A percentile compares a stretch with the other conserved stretches of the same genome.
Evolutionary conservation across 2,888 invertebrate species (phyloP).

Genomic region (Gymnoscelis rufifasciata): DNA sequence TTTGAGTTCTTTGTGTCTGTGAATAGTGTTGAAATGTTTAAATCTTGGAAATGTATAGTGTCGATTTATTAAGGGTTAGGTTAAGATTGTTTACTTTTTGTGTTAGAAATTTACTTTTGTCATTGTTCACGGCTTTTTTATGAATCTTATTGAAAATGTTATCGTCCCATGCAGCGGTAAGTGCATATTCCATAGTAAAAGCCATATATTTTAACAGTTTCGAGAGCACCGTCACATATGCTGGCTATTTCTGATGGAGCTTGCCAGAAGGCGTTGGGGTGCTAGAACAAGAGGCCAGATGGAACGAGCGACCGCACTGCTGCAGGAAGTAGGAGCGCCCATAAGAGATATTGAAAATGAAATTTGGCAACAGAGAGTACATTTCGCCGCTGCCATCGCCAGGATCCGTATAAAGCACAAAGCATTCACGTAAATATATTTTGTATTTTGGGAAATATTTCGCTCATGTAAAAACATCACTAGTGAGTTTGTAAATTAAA

Average conservation of each 20-base stretch:
- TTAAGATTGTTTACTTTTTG: too few species aligned
- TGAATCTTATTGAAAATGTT: too few species aligned
- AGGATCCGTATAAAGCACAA: slow-evolving; percentile 86
- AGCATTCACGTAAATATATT: slow-evolving; percentile 83
- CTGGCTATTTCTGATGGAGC: slow-evolving; percentile 85
- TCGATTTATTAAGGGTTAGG: too few species aligned
- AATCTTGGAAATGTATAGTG: too few species aligned
- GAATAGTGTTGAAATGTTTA: not conserved
- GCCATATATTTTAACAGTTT: slow-evolving; percentile 40
- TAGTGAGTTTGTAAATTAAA: too few species aligned
- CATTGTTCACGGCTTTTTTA: too few species aligned
- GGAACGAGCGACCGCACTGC: slow-evolving; percentile 46
- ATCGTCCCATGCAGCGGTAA: too few species aligned
- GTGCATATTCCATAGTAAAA: not conserved
- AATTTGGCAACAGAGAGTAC: slow-evolving; percentile 82
- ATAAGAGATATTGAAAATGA: slow-evolving; percentile 79
- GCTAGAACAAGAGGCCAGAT: slow-evolving; percentile 52
- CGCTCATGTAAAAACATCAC: too few species aligned
- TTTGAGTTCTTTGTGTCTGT: too few species aligned
- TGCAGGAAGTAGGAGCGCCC: slow-evolving; percentile 50
- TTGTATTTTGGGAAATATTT: too few species aligned
- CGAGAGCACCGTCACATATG: slow-evolving; percentile 55
- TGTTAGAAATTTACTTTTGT: too few species aligned
- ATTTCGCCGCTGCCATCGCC: slow-evolving; percentile 87
- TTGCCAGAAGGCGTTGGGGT: slow-evolving; percentile 82